Evolutionary conservation across 2,888 invertebrate species (phyloP).

Genomic region (Micoletzkya japonica): DNA sequence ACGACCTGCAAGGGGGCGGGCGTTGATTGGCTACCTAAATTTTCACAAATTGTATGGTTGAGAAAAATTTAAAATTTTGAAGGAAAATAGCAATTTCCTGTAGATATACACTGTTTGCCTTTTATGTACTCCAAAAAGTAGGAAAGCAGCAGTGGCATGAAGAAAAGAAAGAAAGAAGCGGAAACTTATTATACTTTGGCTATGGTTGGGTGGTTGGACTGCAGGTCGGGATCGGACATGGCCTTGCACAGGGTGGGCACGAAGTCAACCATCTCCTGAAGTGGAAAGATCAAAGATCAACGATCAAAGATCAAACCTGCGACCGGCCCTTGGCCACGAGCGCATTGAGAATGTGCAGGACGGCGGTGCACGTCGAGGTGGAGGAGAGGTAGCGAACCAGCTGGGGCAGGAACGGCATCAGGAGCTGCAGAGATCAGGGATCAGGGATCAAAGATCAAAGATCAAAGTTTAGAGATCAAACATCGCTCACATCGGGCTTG

Average conservation of each 20-base stretch:
- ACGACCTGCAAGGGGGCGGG: conserved; percentile 46
- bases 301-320: conserved; percentile 1
- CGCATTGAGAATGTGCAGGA: conserved; percentile 77
- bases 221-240: conserved; percentile 14
- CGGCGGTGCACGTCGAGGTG: conserved; percentile 72
- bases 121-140: too few species aligned
- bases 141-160: too few species aligned
- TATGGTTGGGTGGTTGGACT: conserved; percentile 23
- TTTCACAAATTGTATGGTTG: too few species aligned
- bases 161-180: too few species aligned
- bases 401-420: conserved; percentile 81
- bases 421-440: conserved; percentile 68
- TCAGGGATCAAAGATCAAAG: not conserved
- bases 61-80: too few species aligned
- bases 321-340: conserved; percentile 32
- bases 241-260: conserved; percentile 18
- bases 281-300: not conserved
- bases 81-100: too few species aligned
- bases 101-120: too few species aligned
- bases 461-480: too few species aligned
- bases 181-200: too few species aligned
- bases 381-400: conserved; percentile 77
- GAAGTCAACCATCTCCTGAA: conserved; percentile 17
- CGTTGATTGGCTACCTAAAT: too few species aligned
- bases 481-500: conserved; percentile 74